Conservation (phyloP, 2,113 vertebrate species). For the Chunga burmeisteri region DNA sequence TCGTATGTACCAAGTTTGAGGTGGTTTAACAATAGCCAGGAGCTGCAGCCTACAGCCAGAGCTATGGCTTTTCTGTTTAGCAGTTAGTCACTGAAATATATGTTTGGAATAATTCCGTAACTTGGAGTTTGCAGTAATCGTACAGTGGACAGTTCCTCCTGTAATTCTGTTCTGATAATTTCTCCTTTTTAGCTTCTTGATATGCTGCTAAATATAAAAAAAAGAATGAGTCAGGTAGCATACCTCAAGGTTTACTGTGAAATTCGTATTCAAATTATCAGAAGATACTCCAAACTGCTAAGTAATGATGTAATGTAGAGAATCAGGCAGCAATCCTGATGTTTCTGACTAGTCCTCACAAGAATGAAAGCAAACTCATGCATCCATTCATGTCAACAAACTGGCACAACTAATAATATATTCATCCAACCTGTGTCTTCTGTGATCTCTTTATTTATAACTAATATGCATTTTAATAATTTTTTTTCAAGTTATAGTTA, state of each 20-base stretch:
- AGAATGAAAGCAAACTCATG: not conserved
- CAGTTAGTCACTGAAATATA: not conserved
- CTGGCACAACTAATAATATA: not conserved
- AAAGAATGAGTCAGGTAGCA: not conserved
- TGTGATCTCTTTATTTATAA: not conserved
- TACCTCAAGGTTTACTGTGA: not conserved
- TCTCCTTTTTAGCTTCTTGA: not conserved
- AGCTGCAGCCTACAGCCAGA: not conserved
- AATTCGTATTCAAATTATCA: not conserved
- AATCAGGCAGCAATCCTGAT: not conserved
- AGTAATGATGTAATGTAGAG: not conserved
- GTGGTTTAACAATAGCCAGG: not conserved
- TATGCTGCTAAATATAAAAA: not conserved
- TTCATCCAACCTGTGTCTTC: not conserved
- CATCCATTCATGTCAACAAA: not conserved
- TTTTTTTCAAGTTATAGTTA: not conserved
- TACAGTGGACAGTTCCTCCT: not conserved
- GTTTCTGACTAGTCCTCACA: not conserved
- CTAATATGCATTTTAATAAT: not conserved
- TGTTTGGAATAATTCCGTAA: not conserved
- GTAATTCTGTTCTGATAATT: not conserved
- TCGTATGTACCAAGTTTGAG: not conserved
- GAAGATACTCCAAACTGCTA: not conserved
- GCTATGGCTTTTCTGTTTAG: not conserved
- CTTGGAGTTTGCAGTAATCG: not conserved